A percentile compares a stretch with the other conserved stretches of the same genome.
Conservation (phyloP, 2,797 vertebrate genomes). For the Odontamblyopus lacepedii region DNA sequence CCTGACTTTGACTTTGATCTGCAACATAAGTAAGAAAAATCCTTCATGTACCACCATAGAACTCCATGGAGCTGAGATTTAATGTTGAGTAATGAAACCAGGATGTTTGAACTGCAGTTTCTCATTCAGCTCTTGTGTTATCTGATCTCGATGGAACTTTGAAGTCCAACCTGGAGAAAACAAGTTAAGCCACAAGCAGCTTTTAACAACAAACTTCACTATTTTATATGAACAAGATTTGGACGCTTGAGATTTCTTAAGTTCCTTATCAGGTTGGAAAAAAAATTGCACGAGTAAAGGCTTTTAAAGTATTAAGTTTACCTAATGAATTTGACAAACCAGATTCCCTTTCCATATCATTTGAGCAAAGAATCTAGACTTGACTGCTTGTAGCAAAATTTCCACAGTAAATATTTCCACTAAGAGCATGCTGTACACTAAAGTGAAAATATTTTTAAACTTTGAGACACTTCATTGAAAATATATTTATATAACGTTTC, state of each 20-base stretch:
- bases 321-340: neutral
- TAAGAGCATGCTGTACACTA: neutral
- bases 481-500: neutral
- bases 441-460: neutral
- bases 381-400: neutral
- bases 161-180: slow-evolving; percentile 14
- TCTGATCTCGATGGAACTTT: slow-evolving; percentile 27
- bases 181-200: slow-evolving; percentile 8
- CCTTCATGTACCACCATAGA: neutral
- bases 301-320: neutral
- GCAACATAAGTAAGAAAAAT: neutral
- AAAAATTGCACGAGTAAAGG: neutral
- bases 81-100: slow-evolving; percentile 12
- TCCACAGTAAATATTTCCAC: neutral
- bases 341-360: neutral
- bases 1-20: neutral
- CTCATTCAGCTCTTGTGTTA: slow-evolving; percentile 27
- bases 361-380: neutral
- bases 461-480: neutral
- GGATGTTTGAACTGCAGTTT: slow-evolving; percentile 30
- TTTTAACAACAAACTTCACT: slow-evolving; percentile 9
- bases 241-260: slow-evolving; percentile 9
- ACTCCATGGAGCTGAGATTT: slow-evolving; percentile 10
- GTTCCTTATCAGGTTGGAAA: neutral
- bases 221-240: slow-evolving; percentile 10